phyloP scores from a whole-genome alignment of 2,797 vertebrate genomes.

The Austrolebias charrua region DNA sequence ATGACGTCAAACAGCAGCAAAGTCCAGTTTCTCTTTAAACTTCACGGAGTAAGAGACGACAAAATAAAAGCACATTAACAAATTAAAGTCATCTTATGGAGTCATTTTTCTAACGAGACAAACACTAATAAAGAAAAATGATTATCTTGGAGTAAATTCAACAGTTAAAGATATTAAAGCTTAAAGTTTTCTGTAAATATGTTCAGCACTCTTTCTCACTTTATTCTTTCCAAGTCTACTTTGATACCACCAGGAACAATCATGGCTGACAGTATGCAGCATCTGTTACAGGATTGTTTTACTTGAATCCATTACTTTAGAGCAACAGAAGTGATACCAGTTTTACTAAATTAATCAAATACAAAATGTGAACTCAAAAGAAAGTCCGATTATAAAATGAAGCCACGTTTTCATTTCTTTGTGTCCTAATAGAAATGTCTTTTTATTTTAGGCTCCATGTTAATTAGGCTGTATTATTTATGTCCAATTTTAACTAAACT shows the following conservation, averaged over 20 bases:
- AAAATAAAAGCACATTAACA: slow-evolving; percentile 1
- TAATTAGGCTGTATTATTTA: no score
- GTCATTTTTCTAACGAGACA: slow-evolving; percentile 10
- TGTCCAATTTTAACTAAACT: no score
- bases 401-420: no score
- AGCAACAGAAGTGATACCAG: not conserved
- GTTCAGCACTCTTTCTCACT: not conserved
- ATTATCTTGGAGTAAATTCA: not conserved
- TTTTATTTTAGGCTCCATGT: no score
- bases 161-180: not conserved
- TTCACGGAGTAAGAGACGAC: slow-evolving; percentile 6
- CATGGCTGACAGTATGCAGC: no score
- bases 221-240: not conserved
- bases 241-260: not conserved
- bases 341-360: no score
- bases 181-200: not conserved
- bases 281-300: not conserved
- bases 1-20: slow-evolving; percentile 7
- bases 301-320: not conserved
- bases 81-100: slow-evolving; percentile 25
- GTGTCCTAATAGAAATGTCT: no score
- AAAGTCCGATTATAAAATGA: no score
- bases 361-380: no score
- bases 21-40: not conserved
- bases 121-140: slow-evolving; percentile 1